Percentiles rank a stretch among this genome's conserved stretches.
These are phyloP conservation scores for Diplodus sargus DNA, from an alignment of 2,797 vertebrate genomes.

Conservation along the genomic window DNA sequence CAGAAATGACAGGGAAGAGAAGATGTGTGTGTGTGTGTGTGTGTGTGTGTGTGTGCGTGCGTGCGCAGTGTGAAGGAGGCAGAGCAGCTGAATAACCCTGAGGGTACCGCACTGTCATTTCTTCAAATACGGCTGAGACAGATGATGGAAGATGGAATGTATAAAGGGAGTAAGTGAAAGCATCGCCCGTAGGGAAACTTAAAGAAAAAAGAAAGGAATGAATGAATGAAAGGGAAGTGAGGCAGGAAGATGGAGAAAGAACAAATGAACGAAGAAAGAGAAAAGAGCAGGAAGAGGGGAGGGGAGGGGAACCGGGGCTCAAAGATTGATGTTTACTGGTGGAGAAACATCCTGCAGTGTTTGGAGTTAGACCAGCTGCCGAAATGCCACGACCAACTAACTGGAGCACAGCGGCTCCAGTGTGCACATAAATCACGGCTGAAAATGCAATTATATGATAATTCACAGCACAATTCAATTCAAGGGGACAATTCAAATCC, in stretches of 20 bases:
- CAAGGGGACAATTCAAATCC: conserved; percentile 73
- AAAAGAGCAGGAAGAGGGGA: conserved; percentile 2
- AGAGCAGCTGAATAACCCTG: conserved; percentile 44
- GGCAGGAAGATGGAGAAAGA: conserved; percentile 17
- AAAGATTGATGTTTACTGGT: conserved; percentile 69
- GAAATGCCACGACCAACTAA: conserved; percentile 64
- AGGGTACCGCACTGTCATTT: conserved; percentile 54
- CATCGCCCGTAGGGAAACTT: conserved; percentile 39
- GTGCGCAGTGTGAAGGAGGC: conserved; percentile 18
- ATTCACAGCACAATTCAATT: conserved; percentile 83
- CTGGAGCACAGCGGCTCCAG: conserved; percentile 53
- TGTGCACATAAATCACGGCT: conserved; percentile 77
- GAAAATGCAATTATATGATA: conserved; percentile 84
- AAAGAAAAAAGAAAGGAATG: conserved; percentile 14
- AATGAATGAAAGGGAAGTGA: conserved; percentile 41
- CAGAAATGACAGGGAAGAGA: neutral
- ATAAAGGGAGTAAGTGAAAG: conserved; percentile 53
- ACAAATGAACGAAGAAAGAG: conserved; percentile 34
- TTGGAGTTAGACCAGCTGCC: conserved; percentile 51
- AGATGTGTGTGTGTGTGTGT: conserved; percentile 9
- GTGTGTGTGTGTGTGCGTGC: conserved; percentile 20
- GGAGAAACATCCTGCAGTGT: conserved; percentile 69
- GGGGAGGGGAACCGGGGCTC: neutral
- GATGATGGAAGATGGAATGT: conserved; percentile 54
- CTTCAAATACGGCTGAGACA: conserved; percentile 48